Percentiles rank a stretch among this genome's conserved stretches.
Conservation (phyloP, 2,888 invertebrate species). For the Stenichneumon culpator region DNA sequence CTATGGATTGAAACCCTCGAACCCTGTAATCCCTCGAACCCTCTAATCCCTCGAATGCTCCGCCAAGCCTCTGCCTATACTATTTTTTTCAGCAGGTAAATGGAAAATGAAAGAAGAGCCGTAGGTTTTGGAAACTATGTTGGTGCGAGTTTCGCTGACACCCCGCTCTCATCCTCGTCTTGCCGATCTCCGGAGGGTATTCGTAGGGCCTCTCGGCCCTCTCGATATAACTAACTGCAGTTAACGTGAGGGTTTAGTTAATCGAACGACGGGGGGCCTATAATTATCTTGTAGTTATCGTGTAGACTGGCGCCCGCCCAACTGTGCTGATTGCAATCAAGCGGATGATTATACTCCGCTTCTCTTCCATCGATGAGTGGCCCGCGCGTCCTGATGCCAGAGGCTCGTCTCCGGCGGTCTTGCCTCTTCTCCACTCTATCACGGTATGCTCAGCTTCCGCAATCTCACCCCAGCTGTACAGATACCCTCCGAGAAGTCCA, state of each 20-base stretch:
- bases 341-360: constrained; percentile 69
- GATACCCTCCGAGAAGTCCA: constrained; percentile 9
- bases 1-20: neutral
- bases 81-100: neutral
- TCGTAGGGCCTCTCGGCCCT: constrained; percentile 28
- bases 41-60: neutral
- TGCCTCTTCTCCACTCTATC: neutral
- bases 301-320: constrained; percentile 69
- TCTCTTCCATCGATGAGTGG: constrained; percentile 57
- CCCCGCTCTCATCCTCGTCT: neutral
- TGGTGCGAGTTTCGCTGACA: neutral
- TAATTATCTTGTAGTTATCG: constrained; percentile 73
- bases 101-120: neutral
- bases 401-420: constrained; percentile 16
- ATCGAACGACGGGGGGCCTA: constrained; percentile 66
- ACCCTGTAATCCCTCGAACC: too few relatives aligned
- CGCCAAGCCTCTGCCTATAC: neutral
- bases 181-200: constrained; percentile 17
- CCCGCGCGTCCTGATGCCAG: constrained; percentile 13
- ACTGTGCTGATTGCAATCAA: constrained; percentile 73
- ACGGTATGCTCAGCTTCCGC: constrained; percentile 18
- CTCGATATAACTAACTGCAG: constrained; percentile 60
- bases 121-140: neutral
- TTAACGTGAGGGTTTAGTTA: constrained; percentile 65
- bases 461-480: constrained; percentile 9